phyloP scores from a whole-genome alignment of 2,888 invertebrate species.

The Xiphydria camelus region DNA sequence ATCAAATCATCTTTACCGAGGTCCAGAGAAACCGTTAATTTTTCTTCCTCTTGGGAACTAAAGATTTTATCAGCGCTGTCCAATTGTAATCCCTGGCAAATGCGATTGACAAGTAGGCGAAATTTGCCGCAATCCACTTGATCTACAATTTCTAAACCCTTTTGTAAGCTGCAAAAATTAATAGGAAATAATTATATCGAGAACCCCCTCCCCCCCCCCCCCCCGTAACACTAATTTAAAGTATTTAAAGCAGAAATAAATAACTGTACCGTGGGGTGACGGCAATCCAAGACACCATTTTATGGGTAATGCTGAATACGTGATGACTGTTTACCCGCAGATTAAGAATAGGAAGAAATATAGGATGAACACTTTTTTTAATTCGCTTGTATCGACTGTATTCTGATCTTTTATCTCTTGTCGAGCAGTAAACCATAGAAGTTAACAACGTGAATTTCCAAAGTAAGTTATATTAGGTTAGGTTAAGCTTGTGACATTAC shows the following conservation, averaged over 20 bases:
- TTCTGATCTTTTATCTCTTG: no score
- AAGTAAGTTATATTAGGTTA: no score
- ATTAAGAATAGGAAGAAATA: no score
- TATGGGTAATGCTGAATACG: no score
- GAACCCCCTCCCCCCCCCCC: no score
- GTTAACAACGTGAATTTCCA: no score
- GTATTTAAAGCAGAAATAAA: not conserved
- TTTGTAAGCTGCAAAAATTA: constrained; percentile 32
- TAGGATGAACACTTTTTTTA: no score
- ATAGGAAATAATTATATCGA: not conserved
- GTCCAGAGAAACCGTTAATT: constrained; percentile 39
- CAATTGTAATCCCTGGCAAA: constrained; percentile 42
- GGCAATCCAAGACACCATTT: constrained; percentile 10
- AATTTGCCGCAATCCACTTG: constrained; percentile 46
- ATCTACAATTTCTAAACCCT: constrained; percentile 37
- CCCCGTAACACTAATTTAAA: not conserved
- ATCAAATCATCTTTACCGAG: constrained; percentile 37
- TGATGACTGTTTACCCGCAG: no score
- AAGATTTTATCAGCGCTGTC: constrained; percentile 34
- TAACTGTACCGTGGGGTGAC: constrained; percentile 6
- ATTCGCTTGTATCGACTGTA: no score
- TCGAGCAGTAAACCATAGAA: no score
- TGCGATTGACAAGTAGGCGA: constrained; percentile 40
- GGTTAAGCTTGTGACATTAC: no score
- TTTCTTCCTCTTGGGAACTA: constrained; percentile 44